These are phyloP conservation scores for Polydrusus tereticollis DNA, from an alignment of 2,888 invertebrate genomes.

Conservation along the genomic window DNA sequence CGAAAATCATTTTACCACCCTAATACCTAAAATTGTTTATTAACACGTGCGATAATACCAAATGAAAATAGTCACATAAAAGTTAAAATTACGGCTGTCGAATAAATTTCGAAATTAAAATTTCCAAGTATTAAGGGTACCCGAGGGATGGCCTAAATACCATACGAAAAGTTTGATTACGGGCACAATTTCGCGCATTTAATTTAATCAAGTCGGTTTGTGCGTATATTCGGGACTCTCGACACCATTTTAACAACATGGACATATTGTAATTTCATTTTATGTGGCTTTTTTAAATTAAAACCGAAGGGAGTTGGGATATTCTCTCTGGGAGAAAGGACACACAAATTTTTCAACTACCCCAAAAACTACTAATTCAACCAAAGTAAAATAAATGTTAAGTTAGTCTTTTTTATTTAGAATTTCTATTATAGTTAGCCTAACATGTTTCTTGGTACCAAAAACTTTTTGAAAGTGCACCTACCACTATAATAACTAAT, in stretches of 20 bases:
- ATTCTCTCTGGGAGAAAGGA: background rate
- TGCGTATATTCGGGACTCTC: constrained; percentile 1
- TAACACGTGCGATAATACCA: background rate
- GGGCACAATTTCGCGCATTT: constrained; percentile 1
- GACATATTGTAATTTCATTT: background rate
- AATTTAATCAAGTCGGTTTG: constrained; percentile 1
- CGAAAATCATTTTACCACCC: background rate
- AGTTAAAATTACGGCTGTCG: background rate
- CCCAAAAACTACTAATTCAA: no score
- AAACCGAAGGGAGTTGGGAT: background rate
- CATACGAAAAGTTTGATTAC: constrained; percentile 4
- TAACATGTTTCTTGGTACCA: no score
- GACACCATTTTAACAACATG: background rate
- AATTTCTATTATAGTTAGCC: no score
- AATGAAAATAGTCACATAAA: background rate
- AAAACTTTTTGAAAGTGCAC: no score
- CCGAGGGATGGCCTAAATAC: constrained; percentile 3
- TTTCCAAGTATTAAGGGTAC: background rate
- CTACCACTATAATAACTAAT: background rate
- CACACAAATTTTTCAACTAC: no score
- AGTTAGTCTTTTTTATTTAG: no score
- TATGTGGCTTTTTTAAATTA: background rate
- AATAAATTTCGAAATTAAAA: background rate
- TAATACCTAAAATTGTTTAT: background rate
- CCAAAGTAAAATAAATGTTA: no score